These are phyloP conservation scores for Limnephilus marmoratus DNA, from an alignment of 2,888 invertebrate genomes.

Conservation along the genomic window DNA sequence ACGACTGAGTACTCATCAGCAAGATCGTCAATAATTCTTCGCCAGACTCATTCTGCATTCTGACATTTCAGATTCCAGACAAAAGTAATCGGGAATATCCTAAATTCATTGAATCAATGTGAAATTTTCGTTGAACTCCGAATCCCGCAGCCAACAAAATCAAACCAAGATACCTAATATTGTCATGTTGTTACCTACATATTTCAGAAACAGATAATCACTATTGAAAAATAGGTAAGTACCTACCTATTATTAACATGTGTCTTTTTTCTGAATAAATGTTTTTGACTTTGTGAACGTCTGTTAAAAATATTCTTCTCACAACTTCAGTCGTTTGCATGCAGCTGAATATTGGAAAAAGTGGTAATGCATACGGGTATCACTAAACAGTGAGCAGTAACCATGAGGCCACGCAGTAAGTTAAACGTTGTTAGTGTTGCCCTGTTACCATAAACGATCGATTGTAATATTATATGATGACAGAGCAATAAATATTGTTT, in stretches of 20 bases:
- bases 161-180: too few relatives aligned
- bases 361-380: conserved; percentile 12
- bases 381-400: not conserved
- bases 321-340: not conserved
- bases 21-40: not conserved
- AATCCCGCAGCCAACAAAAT: too few relatives aligned
- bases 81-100: not conserved
- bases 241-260: too few relatives aligned
- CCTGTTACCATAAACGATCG: conserved; percentile 28
- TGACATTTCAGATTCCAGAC: not conserved
- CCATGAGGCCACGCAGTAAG: not conserved
- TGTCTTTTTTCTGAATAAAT: not conserved
- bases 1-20: not conserved
- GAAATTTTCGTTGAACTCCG: too few relatives aligned
- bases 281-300: not conserved
- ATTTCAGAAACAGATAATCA: too few relatives aligned
- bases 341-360: not conserved
- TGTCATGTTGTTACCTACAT: too few relatives aligned
- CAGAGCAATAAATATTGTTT: conserved; percentile 44
- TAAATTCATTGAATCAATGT: not conserved
- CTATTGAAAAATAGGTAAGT: too few relatives aligned
- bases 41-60: not conserved
- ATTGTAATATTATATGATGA: conserved; percentile 35
- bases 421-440: not conserved
- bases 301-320: not conserved